A percentile compares a stretch with the other conserved stretches of the same genome.
These are phyloP conservation scores for Bombus impatiens DNA, from an alignment of 1,140 invertebrate species.

Conservation along the genomic window DNA sequence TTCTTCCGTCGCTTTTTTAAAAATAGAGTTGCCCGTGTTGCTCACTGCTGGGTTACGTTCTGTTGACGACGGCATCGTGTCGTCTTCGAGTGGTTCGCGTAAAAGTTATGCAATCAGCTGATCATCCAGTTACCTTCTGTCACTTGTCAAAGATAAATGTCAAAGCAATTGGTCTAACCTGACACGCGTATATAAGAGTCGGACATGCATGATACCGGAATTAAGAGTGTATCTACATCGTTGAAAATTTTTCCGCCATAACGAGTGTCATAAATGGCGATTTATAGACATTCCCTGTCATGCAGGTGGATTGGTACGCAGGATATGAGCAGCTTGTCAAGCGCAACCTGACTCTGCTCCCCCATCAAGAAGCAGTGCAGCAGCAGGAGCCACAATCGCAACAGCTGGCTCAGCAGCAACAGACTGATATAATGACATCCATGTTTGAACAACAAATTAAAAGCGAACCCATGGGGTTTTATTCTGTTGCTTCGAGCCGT, in stretches of 20 bases:
- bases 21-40: slow-evolving; percentile 61
- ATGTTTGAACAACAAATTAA: slow-evolving; percentile 88
- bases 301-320: slow-evolving; percentile 82
- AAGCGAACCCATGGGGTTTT: slow-evolving; percentile 86
- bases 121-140: slow-evolving; percentile 77
- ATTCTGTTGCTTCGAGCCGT: slow-evolving; percentile 80
- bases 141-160: slow-evolving; percentile 82
- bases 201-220: slow-evolving; percentile 41
- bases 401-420: slow-evolving; percentile 66
- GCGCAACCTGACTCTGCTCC: slow-evolving; percentile 83
- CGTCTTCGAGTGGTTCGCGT: slow-evolving; percentile 64
- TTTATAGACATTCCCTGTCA: slow-evolving; percentile 61
- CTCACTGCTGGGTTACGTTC: slow-evolving; percentile 33
- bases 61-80: slow-evolving; percentile 45
- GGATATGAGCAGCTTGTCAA: slow-evolving; percentile 84
- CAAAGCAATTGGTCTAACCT: slow-evolving; percentile 72
- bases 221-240: slow-evolving; percentile 43
- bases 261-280: slow-evolving; percentile 9
- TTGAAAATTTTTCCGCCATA: neutral
- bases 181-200: slow-evolving; percentile 51
- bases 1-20: slow-evolving; percentile 56
- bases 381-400: slow-evolving; percentile 67
- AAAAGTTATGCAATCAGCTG: slow-evolving; percentile 83
- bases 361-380: slow-evolving; percentile 75
- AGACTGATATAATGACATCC: slow-evolving; percentile 80